These are phyloP conservation scores for Drosophila nigritarsus DNA, from an alignment of 2,888 invertebrate genomes.

Conservation along the genomic window DNA sequence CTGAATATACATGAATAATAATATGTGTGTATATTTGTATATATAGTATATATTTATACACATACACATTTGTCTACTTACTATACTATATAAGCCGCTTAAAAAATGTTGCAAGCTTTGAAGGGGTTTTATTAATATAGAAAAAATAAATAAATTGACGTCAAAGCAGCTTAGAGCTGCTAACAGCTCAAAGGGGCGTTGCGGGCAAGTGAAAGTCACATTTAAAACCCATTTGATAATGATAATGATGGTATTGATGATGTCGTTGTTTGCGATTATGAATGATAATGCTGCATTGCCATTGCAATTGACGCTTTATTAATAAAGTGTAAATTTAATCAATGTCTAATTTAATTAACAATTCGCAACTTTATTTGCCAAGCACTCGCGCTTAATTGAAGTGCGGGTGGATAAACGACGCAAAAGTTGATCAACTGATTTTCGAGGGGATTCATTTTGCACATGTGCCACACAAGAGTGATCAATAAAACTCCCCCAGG, in stretches of 20 bases:
- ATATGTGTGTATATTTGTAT: constrained; percentile 9
- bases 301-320: constrained; percentile 65
- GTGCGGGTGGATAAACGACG: constrained; percentile 5
- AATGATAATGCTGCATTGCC: constrained; percentile 51
- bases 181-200: not conserved
- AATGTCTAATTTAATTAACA: constrained; percentile 71
- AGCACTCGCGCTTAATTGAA: constrained; percentile 22
- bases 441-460: constrained; percentile 2
- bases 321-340: constrained; percentile 72
- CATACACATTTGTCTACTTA: constrained; percentile 22
- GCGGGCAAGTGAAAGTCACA: constrained; percentile 48
- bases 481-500: constrained; percentile 3
- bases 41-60: constrained; percentile 5
- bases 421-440: constrained; percentile 53
- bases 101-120: constrained; percentile 49
- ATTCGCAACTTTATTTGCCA: constrained; percentile 35
- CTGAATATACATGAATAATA: not conserved
- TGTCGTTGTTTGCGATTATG: constrained; percentile 5
- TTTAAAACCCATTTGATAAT: constrained; percentile 10
- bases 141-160: constrained; percentile 50
- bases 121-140: constrained; percentile 34
- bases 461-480: constrained; percentile 18
- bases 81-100: constrained; percentile 61
- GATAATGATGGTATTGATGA: constrained; percentile 16
- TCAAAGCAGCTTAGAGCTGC: constrained; percentile 63